Evolutionary conservation across 2,113 vertebrate species (phyloP), one percentile per base, ranked within the genome.

Genomic region (Sturnira hondurensis): DNA sequence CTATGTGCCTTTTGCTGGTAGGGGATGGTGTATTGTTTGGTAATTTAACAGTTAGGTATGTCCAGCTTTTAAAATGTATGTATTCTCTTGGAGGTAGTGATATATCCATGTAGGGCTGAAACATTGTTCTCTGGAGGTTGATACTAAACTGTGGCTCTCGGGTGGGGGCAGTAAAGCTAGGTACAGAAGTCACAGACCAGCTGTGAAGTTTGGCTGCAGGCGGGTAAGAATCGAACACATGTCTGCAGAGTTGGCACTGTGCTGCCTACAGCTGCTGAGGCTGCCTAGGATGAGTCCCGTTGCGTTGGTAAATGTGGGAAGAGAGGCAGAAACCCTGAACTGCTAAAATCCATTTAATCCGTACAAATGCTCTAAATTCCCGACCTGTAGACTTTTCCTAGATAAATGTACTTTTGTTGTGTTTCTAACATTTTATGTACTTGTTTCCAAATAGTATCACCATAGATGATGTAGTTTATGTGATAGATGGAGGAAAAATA

Each of bases 401-500:
- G 1, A 9, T 77, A 85, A 81, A 58, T 71, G 26, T 50, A 9
- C 45, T 82, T 58, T 93, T 74, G 28, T 68, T 89, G 7, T 91
- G 16, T 47, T 90, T 89, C 86, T 91, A 92, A 94, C 78, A 41
- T 56, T 89, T 95, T 41, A 13, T 45, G 0, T 80, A 58, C 92
- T 43, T 97, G 0, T 96, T 92, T 89, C 95, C 38, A 81, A 92
- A 90, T 98, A 99, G 99, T 97, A 99, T 99, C 97, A 99, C 99
- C 38, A 99, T 99, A 95, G 99, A 99, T 94, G 99, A 99, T 31
- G 99, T 99, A 0, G 99, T 99, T 68, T 99, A 98, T 20, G 99
- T 99, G 88, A 99, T 99, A 86, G 99, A 99, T 45, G 99, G 99
- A 90, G 99, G 99, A 5, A 99, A 99, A 93, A 99, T 99, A 91